Conservation (phyloP, 2,888 invertebrate genomes). For the Agriopis leucophaearia region DNA sequence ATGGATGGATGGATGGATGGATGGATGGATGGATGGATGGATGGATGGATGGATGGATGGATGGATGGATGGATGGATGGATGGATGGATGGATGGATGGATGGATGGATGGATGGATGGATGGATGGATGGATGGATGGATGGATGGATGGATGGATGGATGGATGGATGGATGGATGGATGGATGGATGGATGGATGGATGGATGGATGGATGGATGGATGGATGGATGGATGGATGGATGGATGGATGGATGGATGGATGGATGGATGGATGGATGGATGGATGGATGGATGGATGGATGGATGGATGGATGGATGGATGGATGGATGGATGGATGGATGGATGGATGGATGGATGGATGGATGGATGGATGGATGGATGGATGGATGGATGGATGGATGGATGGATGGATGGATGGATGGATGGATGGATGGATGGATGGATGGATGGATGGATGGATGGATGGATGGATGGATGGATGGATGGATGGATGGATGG, state of each 20-base stretch:
- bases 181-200: conserved; percentile 1
- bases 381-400: conserved; percentile 1
- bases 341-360: conserved; percentile 1
- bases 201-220: conserved; percentile 1
- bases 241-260: conserved; percentile 1
- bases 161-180: conserved; percentile 1
- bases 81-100: not conserved
- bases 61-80: not conserved
- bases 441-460: conserved; percentile 1
- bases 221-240: conserved; percentile 1
- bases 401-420: conserved; percentile 1
- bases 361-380: conserved; percentile 1
- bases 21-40: conserved; percentile 10
- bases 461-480: conserved; percentile 1
- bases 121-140: conserved; percentile 1
- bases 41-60: not conserved
- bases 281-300: conserved; percentile 1
- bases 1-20: conserved; percentile 13
- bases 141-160: conserved; percentile 1
- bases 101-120: conserved; percentile 13
- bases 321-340: conserved; percentile 1
- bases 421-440: conserved; percentile 1
- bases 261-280: conserved; percentile 1
- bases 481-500: conserved; percentile 1
- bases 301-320: conserved; percentile 1